phyloP scores from a whole-genome alignment of 2,888 invertebrate species.

The Sinodicranocentrus sp. region DNA sequence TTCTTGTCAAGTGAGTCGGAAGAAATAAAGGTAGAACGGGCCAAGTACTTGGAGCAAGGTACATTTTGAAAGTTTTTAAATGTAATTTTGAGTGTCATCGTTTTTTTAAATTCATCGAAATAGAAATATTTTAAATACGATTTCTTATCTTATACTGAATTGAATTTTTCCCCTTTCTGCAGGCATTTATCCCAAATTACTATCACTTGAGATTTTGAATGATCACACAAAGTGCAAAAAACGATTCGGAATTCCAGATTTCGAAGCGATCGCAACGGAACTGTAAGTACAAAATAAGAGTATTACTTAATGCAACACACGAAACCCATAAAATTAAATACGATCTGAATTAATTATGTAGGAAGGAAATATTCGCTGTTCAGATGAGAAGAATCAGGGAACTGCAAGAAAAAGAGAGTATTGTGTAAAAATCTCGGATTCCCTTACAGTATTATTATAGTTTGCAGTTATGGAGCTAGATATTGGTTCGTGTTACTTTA shows the following conservation, averaged over 20 bases:
- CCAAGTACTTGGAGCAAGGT: slow-evolving; percentile 52
- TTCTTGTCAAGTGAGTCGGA: slow-evolving; percentile 46
- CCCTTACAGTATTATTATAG: too few species aligned
- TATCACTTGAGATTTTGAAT: slow-evolving; percentile 50
- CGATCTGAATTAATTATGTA: too few species aligned
- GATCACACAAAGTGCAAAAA: slow-evolving; percentile 48
- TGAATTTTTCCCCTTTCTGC: too few species aligned
- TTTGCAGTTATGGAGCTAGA: too few species aligned
- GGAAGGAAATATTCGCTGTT: slow-evolving; percentile 58
- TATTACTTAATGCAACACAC: background rate
- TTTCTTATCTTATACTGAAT: too few species aligned
- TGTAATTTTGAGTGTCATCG: too few species aligned
- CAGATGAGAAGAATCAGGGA: slow-evolving; percentile 59
- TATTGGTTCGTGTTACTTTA: too few species aligned
- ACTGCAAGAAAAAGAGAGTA: slow-evolving; percentile 27
- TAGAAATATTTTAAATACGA: too few species aligned
- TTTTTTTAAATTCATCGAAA: too few species aligned
- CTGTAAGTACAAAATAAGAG: slow-evolving; percentile 41
- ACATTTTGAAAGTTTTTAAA: slow-evolving; percentile 21
- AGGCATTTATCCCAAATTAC: slow-evolving; percentile 42
- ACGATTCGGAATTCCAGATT: slow-evolving; percentile 54
- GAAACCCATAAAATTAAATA: too few species aligned
- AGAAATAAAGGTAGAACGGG: slow-evolving; percentile 17
- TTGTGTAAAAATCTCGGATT: background rate
- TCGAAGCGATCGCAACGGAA: slow-evolving; percentile 51